Conservation (phyloP, 2,797 vertebrate species). For the Fistularia commersonii region DNA sequence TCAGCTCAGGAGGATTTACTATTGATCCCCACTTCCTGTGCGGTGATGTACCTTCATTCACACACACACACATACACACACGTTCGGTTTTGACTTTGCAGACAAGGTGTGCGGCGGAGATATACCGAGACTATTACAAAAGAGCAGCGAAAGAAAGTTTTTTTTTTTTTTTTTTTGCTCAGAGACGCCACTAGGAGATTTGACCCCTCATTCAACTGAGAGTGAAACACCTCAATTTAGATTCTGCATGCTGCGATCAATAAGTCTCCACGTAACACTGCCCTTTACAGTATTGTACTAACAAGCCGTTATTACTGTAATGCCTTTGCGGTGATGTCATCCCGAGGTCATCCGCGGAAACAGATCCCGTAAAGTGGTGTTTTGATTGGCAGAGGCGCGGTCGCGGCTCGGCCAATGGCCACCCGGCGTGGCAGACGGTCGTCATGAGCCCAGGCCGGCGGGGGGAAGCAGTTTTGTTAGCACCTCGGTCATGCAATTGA, state of each 20-base stretch:
- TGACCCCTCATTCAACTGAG: constrained; percentile 61
- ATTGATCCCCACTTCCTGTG: constrained; percentile 64
- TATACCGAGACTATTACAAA: constrained; percentile 47
- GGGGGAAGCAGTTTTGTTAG: constrained; percentile 64
- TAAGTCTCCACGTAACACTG: constrained; percentile 63
- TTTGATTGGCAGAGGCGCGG: constrained; percentile 70
- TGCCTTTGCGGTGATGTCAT: constrained; percentile 73
- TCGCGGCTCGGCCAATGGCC: constrained; percentile 52
- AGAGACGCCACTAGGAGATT: constrained; percentile 27
- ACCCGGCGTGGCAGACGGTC: constrained; percentile 54
- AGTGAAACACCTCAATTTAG: constrained; percentile 62
- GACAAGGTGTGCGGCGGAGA: constrained; percentile 52
- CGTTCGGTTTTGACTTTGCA: constrained; percentile 35
- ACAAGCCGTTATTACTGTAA: constrained; percentile 69
- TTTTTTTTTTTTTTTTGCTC: constrained; percentile 32
- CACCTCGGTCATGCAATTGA: constrained; percentile 50
- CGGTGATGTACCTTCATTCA: constrained; percentile 57
- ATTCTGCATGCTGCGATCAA: constrained; percentile 52
- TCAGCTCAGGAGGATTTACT: constrained; percentile 64
- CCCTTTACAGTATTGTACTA: constrained; percentile 72
- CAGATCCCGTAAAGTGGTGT: constrained; percentile 42
- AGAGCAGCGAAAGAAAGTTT: constrained; percentile 40
- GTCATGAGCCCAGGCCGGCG: constrained; percentile 61
- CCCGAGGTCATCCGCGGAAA: constrained; percentile 66
- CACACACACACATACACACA: constrained; percentile 41